Conservation (phyloP, 1,140 invertebrate genomes). For the Heliconius nattereri region DNA sequence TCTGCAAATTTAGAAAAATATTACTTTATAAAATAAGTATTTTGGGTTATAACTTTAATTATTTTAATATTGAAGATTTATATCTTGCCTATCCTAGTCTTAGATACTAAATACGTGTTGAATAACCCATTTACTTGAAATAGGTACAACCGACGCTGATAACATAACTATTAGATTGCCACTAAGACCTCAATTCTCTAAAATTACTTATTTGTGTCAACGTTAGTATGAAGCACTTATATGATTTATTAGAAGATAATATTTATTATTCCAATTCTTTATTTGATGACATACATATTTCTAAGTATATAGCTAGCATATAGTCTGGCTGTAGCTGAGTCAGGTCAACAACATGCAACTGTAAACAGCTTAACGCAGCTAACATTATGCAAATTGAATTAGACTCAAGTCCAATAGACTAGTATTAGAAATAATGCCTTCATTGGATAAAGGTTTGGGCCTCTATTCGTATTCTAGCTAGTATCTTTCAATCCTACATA, state of each 20-base stretch:
- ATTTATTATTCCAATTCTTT: neutral
- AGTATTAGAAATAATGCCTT: slow-evolving; percentile 61
- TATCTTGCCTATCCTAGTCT: neutral
- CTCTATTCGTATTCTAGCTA: slow-evolving; percentile 20
- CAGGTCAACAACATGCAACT: slow-evolving; percentile 62
- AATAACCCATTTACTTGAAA: slow-evolving; percentile 27
- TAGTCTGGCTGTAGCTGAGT: slow-evolving; percentile 30
- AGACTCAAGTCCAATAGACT: slow-evolving; percentile 57
- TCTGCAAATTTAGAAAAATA: neutral
- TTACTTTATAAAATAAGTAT: too few species aligned
- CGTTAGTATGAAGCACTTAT: slow-evolving; percentile 14
- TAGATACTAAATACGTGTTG: neutral
- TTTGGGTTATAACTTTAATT: too few species aligned
- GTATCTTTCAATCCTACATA: neutral
- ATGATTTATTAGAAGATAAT: neutral
- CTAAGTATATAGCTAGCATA: neutral
- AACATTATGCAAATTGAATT: slow-evolving; percentile 64
- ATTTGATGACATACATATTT: slow-evolving; percentile 3
- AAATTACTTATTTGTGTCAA: slow-evolving; percentile 24
- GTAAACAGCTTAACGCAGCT: slow-evolving; percentile 56
- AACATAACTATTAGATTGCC: slow-evolving; percentile 30
- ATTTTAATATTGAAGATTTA: too few species aligned
- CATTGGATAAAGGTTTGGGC: slow-evolving; percentile 55
- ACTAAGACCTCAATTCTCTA: slow-evolving; percentile 30
- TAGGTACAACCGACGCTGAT: slow-evolving; percentile 33